Evolutionary conservation across 2,113 vertebrate genomes (phyloP).

Genomic region (Blennius ocellaris): DNA sequence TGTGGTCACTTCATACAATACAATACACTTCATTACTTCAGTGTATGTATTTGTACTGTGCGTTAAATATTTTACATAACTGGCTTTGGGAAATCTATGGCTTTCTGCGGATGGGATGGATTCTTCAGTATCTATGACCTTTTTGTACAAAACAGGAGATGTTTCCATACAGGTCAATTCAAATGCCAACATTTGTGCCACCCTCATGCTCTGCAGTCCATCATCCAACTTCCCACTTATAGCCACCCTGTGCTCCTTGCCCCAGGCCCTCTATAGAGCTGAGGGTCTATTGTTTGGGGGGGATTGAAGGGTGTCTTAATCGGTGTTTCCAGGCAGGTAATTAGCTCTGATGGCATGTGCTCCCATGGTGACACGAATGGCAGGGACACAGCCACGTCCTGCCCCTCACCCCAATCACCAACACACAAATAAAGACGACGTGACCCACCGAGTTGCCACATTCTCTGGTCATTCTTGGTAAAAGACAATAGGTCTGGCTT

Average conservation of each 20-base stretch:
- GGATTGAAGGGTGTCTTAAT: slow-evolving; percentile 62
- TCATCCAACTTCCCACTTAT: not conserved
- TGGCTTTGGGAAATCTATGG: too few relatives aligned
- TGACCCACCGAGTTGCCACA: slow-evolving; percentile 57
- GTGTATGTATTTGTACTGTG: too few relatives aligned
- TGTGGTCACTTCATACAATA: not conserved
- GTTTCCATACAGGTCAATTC: slow-evolving; percentile 22
- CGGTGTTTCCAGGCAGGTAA: slow-evolving; percentile 70
- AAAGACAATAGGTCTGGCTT: slow-evolving; percentile 77
- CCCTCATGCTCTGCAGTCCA: not conserved
- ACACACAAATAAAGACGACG: slow-evolving; percentile 37
- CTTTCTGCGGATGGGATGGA: not conserved
- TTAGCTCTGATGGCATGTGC: slow-evolving; percentile 74
- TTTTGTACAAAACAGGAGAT: slow-evolving; percentile 5
- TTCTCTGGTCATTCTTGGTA: slow-evolving; percentile 66
- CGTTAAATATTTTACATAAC: too few relatives aligned
- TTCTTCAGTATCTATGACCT: not conserved
- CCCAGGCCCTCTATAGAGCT: slow-evolving; percentile 9
- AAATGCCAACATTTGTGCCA: slow-evolving; percentile 7
- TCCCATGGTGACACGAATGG: slow-evolving; percentile 67
- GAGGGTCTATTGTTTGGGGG: slow-evolving; percentile 34
- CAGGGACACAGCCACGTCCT: slow-evolving; percentile 30
- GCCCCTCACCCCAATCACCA: slow-evolving; percentile 44
- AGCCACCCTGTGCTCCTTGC: slow-evolving; percentile 3
- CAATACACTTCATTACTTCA: too few relatives aligned